phyloP scores from a whole-genome alignment of 2,888 invertebrate genomes.

The Xestia ashworthii region DNA sequence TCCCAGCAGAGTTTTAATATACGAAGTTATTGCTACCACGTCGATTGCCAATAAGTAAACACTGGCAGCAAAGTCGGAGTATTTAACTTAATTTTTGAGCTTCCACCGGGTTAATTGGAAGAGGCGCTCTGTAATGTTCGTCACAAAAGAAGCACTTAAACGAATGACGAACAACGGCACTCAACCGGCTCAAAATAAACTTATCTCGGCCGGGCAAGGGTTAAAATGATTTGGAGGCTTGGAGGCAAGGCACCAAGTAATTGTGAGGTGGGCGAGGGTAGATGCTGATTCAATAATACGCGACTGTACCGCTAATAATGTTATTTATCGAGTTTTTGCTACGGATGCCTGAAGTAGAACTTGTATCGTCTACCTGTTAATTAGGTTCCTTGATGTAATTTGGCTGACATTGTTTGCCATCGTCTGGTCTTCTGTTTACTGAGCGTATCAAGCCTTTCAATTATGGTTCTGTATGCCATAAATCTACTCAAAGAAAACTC shows the following conservation, averaged over 20 bases:
- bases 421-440: conserved; percentile 30
- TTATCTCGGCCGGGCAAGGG: conserved; percentile 89
- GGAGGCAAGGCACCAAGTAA: conserved; percentile 82
- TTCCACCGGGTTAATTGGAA: conserved; percentile 87
- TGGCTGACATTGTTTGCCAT: conserved; percentile 34
- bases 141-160: conserved; percentile 91
- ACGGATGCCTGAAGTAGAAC: conserved; percentile 70
- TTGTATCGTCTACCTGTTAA: conserved; percentile 36
- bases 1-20: conserved; percentile 80
- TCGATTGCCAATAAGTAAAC: conserved; percentile 88
- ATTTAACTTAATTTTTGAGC: conserved; percentile 91
- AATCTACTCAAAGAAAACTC: background rate
- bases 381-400: conserved; percentile 58
- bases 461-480: background rate
- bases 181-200: conserved; percentile 90
- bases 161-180: conserved; percentile 83
- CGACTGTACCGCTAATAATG: conserved; percentile 84
- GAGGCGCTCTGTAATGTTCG: conserved; percentile 86
- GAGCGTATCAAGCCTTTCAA: conserved; percentile 1
- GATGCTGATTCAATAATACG: conserved; percentile 87
- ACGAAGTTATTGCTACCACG: conserved; percentile 82
- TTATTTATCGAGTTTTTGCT: conserved; percentile 87
- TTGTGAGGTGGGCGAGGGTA: conserved; percentile 85
- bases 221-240: conserved; percentile 86
- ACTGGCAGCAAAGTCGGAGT: conserved; percentile 83